Percentiles rank a stretch among this genome's conserved stretches.
phyloP scores from a whole-genome alignment of 2,888 invertebrate genomes.

The Meloe dianella region DNA sequence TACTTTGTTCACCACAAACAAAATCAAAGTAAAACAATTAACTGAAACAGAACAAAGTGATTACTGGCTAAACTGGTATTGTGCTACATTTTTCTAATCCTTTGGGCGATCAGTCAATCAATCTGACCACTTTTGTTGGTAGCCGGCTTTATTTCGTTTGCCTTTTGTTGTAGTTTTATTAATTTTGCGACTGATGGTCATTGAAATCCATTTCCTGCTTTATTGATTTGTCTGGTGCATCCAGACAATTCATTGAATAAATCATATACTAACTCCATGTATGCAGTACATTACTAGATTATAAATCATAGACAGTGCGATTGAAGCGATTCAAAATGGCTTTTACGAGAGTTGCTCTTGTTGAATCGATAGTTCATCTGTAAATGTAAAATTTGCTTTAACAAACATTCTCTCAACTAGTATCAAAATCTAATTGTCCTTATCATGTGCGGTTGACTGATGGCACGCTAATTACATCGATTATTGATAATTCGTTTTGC shows the following conservation, averaged over 20 bases:
- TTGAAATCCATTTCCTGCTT: not conserved
- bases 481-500: not conserved
- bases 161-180: not conserved
- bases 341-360: constrained; percentile 8
- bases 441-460: not conserved
- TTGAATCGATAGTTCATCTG: not conserved
- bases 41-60: too few relatives aligned
- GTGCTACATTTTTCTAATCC: too few relatives aligned
- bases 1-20: too few relatives aligned
- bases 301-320: constrained; percentile 13
- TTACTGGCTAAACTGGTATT: too few relatives aligned
- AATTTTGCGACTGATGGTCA: not conserved
- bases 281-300: constrained; percentile 2
- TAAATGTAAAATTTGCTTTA: not conserved
- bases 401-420: not conserved
- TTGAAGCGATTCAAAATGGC: too few relatives aligned
- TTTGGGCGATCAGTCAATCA: not conserved
- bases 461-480: not conserved
- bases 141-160: constrained; percentile 11
- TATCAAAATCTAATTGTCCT: not conserved
- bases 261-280: not conserved
- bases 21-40: too few relatives aligned
- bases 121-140: constrained; percentile 14
- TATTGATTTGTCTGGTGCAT: constrained; percentile 9
- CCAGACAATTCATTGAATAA: constrained; percentile 11